Evolutionary conservation across 2,113 vertebrate species (phyloP).

Genomic region (Tachycineta bicolor): DNA sequence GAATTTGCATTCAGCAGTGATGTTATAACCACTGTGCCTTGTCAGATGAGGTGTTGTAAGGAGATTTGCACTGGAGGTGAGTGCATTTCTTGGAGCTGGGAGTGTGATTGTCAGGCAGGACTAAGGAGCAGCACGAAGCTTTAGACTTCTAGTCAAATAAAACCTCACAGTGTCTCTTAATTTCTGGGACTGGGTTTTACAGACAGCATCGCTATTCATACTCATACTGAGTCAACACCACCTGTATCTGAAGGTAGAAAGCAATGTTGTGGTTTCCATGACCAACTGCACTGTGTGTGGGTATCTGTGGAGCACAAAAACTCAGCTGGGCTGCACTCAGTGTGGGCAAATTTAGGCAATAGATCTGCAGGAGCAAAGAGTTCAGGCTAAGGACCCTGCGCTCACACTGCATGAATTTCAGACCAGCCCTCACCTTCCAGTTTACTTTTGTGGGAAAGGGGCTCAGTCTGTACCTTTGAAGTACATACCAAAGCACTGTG

Average conservation of each 20-base stretch:
- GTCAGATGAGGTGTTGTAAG: neutral
- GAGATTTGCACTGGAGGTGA: neutral
- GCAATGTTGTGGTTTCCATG: neutral
- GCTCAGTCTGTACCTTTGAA: neutral
- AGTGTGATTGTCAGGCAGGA: neutral
- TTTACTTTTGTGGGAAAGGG: neutral
- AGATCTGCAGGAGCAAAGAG: neutral
- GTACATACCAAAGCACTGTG: neutral
- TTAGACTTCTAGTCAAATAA: neutral
- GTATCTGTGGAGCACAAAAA: neutral
- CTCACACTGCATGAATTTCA: accelerated
- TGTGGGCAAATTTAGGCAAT: neutral
- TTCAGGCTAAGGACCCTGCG: neutral
- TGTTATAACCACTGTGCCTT: neutral
- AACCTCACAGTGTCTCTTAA: neutral
- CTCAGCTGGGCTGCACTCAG: neutral
- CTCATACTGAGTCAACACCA: neutral
- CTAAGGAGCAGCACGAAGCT: neutral
- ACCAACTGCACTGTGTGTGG: accelerated
- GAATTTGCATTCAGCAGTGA: neutral
- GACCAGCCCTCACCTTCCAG: neutral
- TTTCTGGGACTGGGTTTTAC: neutral
- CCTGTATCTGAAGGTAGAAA: neutral
- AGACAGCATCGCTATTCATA: neutral
- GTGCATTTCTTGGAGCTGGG: neutral